phyloP scores from a whole-genome alignment of 2,797 vertebrate genomes.

The Hippopotamyrus pictus region DNA sequence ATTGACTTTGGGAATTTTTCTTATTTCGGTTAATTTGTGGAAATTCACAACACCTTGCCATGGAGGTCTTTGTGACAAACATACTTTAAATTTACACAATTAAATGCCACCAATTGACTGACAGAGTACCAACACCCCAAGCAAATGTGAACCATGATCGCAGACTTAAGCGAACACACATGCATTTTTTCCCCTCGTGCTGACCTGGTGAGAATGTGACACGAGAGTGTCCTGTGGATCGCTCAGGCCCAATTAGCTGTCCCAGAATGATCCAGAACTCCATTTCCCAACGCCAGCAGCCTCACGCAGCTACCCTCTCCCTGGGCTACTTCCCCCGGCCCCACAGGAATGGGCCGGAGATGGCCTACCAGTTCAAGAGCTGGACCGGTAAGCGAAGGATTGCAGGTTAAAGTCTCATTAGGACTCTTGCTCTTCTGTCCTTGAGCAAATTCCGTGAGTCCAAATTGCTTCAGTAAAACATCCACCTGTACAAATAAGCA shows the following conservation, averaged over 20 bases:
- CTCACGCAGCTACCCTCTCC: neutral
- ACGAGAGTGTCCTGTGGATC: neutral
- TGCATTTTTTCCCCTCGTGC: neutral
- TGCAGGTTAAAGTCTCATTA: neutral
- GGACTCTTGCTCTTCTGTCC: slow-evolving; percentile 14
- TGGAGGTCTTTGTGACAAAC: neutral
- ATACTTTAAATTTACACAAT: neutral
- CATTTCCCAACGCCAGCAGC: neutral
- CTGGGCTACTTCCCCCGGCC: neutral
- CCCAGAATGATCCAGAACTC: neutral
- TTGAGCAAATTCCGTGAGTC: neutral
- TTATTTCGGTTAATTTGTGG: neutral
- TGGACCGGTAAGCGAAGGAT: slow-evolving; percentile 11
- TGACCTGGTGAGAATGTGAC: neutral
- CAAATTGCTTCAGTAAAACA: neutral
- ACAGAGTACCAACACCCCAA: neutral
- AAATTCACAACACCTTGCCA: neutral
- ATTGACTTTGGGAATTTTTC: neutral
- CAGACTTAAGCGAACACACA: neutral
- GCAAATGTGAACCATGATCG: neutral
- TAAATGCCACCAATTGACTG: neutral
- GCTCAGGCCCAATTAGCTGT: neutral
- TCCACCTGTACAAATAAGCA: slow-evolving; percentile 6
- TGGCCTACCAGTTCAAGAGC: neutral
- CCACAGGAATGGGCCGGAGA: neutral